Conservation (phyloP, 2,888 invertebrate genomes). For the Cloeon dipterum region DNA sequence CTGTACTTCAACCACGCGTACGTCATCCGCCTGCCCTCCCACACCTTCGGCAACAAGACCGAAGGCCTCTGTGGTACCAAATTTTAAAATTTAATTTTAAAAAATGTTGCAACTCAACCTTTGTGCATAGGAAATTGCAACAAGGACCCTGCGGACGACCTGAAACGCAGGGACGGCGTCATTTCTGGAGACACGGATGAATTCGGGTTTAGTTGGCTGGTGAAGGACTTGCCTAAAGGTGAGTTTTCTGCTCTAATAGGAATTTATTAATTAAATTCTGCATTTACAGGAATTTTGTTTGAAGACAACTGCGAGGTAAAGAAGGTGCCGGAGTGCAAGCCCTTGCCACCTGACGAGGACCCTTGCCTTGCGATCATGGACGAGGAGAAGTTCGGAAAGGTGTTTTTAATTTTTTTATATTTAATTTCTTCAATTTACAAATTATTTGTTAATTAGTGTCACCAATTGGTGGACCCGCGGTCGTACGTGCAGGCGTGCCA, state of each 20-base stretch:
- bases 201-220: constrained; percentile 30
- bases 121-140: constrained; percentile 20
- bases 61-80: constrained; percentile 61
- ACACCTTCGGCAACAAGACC: constrained; percentile 40
- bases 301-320: constrained; percentile 17
- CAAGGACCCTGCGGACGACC: constrained; percentile 15
- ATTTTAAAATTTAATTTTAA: background rate
- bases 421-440: background rate
- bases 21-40: constrained; percentile 38
- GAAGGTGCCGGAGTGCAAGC: constrained; percentile 17
- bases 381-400: constrained; percentile 26
- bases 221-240: constrained; percentile 9
- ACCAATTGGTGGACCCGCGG: constrained; percentile 42
- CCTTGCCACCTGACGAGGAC: constrained; percentile 34
- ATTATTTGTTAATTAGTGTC: constrained; percentile 27
- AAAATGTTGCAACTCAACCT: constrained; percentile 5
- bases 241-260: too few species aligned
- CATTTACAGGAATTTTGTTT: constrained; percentile 11
- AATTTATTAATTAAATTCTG: too few species aligned
- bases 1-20: constrained; percentile 22
- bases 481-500: constrained; percentile 44
- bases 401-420: constrained; percentile 10
- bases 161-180: constrained; percentile 12
- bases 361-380: constrained; percentile 41
- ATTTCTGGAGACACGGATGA: constrained; percentile 26